phyloP scores from a whole-genome alignment of 2,113 vertebrate species.

The Romanogobio albipinnatus region DNA sequence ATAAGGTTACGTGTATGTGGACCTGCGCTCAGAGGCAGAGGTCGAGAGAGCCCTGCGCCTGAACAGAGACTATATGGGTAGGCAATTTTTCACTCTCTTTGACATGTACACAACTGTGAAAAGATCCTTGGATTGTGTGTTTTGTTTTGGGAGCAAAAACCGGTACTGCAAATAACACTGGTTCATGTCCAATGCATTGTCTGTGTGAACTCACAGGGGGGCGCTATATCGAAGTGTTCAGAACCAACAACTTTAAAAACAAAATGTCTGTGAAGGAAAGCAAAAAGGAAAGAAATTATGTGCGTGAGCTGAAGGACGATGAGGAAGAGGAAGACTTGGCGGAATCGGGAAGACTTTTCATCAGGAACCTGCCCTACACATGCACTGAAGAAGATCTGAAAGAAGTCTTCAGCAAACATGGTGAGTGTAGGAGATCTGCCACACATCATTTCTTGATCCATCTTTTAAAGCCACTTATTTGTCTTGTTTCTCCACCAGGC shows the following conservation, averaged over 20 bases:
- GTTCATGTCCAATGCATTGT: not conserved
- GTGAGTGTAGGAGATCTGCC: constrained; percentile 64
- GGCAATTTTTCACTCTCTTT: not conserved
- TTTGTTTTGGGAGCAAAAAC: not conserved
- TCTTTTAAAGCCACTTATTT: not conserved
- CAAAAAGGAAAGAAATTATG: constrained; percentile 68
- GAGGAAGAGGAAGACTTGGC: constrained; percentile 93
- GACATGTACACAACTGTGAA: not conserved
- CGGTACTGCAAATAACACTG: not conserved
- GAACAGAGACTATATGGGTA: constrained; percentile 93
- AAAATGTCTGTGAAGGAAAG: constrained; percentile 50
- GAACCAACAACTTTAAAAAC: constrained; percentile 56
- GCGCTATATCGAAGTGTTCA: constrained; percentile 86
- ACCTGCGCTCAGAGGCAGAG: constrained; percentile 86
- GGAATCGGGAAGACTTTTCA: constrained; percentile 90
- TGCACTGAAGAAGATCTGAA: constrained; percentile 91
- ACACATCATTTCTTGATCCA: not conserved
- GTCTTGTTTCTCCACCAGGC: constrained; percentile 72
- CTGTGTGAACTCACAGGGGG: constrained; percentile 76
- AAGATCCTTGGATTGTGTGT: not conserved
- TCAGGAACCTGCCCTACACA: constrained; percentile 93
- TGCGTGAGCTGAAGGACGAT: constrained; percentile 79
- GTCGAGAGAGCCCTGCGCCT: constrained; percentile 85
- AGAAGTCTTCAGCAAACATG: constrained; percentile 83
- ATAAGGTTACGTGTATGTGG: constrained; percentile 91